phyloP scores from a whole-genome alignment of 2,797 vertebrate species.

The Bradypus variegatus region DNA sequence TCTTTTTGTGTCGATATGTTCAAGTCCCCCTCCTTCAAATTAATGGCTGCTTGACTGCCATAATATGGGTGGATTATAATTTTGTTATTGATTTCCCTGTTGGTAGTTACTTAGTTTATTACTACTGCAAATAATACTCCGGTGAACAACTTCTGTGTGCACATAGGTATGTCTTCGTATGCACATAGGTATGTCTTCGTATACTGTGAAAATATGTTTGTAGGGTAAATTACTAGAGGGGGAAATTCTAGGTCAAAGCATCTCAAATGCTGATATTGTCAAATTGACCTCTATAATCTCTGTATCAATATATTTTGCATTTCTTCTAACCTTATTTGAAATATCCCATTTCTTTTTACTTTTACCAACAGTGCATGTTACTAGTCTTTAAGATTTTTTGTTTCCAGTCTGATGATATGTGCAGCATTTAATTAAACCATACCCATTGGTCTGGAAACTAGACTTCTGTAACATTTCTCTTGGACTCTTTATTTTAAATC shows the following conservation, averaged over 20 bases:
- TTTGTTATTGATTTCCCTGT: background rate
- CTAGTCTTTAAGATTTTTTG: background rate
- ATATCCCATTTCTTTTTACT: background rate
- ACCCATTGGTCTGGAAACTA: background rate
- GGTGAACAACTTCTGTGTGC: background rate
- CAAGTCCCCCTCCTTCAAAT: background rate
- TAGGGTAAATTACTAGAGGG: background rate
- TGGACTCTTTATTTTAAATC: background rate
- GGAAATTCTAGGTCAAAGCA: background rate
- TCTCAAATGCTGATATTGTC: slow-evolving; percentile 4
- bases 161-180: background rate
- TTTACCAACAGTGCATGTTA: background rate
- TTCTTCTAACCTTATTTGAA: slow-evolving; percentile 19
- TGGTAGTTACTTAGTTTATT: slow-evolving; percentile 22
- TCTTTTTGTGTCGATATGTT: background rate
- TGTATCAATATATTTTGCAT: background rate
- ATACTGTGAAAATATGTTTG: background rate
- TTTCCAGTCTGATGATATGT: background rate
- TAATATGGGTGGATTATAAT: background rate
- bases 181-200: background rate
- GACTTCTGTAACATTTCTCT: background rate
- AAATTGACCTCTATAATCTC: background rate
- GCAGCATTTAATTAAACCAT: slow-evolving; percentile 9
- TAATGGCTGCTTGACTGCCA: background rate
- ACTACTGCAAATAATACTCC: background rate